A percentile compares a stretch with the other conserved stretches of the same genome.
phyloP scores from a whole-genome alignment of 2,797 vertebrate species.

The Peromyscus aztecus region DNA sequence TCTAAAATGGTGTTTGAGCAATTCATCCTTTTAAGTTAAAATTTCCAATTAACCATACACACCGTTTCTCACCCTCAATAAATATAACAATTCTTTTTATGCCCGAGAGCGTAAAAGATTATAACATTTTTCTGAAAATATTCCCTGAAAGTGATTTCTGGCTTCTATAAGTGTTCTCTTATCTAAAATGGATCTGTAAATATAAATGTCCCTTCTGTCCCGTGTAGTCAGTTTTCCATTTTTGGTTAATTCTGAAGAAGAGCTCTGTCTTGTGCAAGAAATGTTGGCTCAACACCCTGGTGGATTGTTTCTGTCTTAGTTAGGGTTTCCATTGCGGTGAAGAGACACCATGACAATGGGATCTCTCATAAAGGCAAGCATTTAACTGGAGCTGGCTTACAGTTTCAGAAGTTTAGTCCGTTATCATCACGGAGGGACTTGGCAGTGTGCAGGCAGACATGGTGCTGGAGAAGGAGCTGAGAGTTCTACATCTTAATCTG shows the following conservation, averaged over 20 bases:
- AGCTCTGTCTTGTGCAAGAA: slow-evolving; percentile 66
- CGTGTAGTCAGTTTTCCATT: slow-evolving; percentile 72
- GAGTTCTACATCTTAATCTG: background rate
- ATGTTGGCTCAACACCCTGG: slow-evolving; percentile 84
- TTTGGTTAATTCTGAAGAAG: slow-evolving; percentile 73
- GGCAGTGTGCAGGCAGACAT: background rate
- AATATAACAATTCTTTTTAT: slow-evolving; percentile 24
- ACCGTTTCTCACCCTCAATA: slow-evolving; percentile 71
- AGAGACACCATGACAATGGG: background rate
- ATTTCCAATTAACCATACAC: slow-evolving; percentile 66
- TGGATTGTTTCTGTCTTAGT: slow-evolving; percentile 73
- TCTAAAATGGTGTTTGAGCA: slow-evolving; percentile 67
- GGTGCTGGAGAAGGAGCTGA: background rate
- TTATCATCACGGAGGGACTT: background rate
- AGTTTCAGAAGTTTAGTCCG: background rate
- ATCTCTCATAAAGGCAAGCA: background rate
- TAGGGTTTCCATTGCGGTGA: background rate
- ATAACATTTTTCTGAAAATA: slow-evolving; percentile 49
- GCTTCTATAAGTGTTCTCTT: slow-evolving; percentile 62
- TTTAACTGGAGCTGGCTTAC: background rate
- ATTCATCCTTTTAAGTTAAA: slow-evolving; percentile 79
- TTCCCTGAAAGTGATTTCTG: slow-evolving; percentile 20
- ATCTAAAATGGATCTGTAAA: slow-evolving; percentile 68
- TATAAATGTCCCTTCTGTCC: slow-evolving; percentile 52
- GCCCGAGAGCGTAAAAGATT: slow-evolving; percentile 41